phyloP scores from a whole-genome alignment of 2,797 vertebrate genomes.

The Anguilla obscura region DNA sequence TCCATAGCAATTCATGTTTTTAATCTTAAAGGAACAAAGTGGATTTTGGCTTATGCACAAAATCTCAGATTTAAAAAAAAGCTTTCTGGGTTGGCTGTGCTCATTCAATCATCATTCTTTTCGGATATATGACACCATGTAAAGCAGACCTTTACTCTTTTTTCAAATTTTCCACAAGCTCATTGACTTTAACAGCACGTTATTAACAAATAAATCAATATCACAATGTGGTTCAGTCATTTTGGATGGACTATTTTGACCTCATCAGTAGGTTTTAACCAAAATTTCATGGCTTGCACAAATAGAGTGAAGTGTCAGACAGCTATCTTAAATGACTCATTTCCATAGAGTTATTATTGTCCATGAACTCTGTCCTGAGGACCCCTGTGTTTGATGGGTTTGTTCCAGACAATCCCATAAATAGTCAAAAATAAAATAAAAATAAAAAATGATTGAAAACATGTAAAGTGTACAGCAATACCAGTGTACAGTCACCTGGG shows the following conservation, averaged over 20 bases:
- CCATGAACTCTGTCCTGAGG: no score
- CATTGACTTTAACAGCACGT: not conserved
- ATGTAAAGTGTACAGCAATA: no score
- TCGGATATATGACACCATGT: not conserved
- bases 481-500: no score
- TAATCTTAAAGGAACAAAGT: not conserved
- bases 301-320: not conserved
- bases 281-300: not conserved
- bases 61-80: not conserved
- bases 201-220: not conserved
- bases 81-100: not conserved
- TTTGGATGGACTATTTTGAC: not conserved
- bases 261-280: not conserved
- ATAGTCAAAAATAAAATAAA: no score
- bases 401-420: no score
- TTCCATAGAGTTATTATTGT: no score
- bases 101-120: not conserved
- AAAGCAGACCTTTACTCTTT: not conserved
- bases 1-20: not conserved
- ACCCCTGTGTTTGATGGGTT: no score
- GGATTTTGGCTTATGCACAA: not conserved
- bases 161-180: not conserved
- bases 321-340: no score
- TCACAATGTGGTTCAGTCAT: not conserved
- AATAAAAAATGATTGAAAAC: no score